These are phyloP conservation scores for Echiichthys vipera DNA, from an alignment of 2,797 vertebrate genomes.

Conservation along the genomic window DNA sequence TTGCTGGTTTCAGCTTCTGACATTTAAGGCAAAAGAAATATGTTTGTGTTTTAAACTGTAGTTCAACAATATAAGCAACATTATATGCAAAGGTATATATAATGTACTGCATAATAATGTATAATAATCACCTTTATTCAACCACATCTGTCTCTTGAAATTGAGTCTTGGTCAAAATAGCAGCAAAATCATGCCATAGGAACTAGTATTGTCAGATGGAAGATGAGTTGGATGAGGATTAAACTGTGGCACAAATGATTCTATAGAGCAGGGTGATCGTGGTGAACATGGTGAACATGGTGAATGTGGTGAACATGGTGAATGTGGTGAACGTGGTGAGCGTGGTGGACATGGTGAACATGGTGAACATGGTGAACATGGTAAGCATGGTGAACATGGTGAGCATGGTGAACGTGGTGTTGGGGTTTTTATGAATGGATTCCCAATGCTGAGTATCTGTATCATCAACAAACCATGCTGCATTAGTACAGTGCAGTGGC, in stretches of 20 bases:
- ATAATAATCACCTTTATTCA: background rate
- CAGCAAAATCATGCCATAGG: background rate
- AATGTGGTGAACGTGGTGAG: too few relatives aligned
- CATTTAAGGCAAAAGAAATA: too few relatives aligned
- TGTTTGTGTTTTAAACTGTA: background rate
- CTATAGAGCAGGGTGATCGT: background rate
- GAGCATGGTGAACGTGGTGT: too few relatives aligned
- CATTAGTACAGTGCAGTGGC: constrained; percentile 2
- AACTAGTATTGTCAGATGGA: background rate
- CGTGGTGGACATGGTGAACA: too few relatives aligned
- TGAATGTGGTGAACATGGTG: too few relatives aligned
- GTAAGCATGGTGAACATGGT: too few relatives aligned
- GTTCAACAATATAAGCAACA: too few relatives aligned
- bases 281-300: too few relatives aligned
- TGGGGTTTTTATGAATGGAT: constrained; percentile 1
- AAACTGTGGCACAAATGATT: constrained; percentile 8
- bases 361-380: too few relatives aligned
- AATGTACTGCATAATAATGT: too few relatives aligned
- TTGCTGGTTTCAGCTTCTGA: background rate
- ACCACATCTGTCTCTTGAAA: background rate
- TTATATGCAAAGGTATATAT: too few relatives aligned
- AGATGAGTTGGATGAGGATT: background rate
- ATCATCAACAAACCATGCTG: background rate
- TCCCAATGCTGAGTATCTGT: background rate
- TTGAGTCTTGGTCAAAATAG: too few relatives aligned